These are phyloP conservation scores for Heliocidaris erythrogramma DNA, from an alignment of 35 echinoderm and acorn worm species.

Conservation along the genomic window DNA sequence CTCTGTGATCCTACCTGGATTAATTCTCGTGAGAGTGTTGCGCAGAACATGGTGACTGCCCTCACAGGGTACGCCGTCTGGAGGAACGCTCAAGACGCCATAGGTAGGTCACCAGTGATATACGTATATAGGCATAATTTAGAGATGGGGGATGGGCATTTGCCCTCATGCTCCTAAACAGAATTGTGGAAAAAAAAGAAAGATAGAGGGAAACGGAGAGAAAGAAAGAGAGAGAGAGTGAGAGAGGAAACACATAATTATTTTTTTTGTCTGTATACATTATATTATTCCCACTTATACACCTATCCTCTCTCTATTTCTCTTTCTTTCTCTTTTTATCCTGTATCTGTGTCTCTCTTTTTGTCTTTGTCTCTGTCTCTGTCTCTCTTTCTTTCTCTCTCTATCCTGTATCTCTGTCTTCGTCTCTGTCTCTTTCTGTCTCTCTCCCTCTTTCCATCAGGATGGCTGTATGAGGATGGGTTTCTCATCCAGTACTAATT, in stretches of 20 bases:
- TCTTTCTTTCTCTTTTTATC: too few relatives aligned
- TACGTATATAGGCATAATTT: too few relatives aligned
- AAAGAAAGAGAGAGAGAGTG: too few relatives aligned
- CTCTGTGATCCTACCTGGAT: slow-evolving; percentile 39
- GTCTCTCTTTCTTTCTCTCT: too few relatives aligned
- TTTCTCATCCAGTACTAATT: neutral
- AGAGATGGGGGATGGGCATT: neutral
- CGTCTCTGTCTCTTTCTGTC: too few relatives aligned
- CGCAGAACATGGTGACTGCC: slow-evolving; percentile 18
- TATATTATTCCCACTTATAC: too few relatives aligned
- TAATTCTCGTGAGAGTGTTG: neutral
- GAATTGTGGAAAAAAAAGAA: neutral
- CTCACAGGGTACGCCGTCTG: slow-evolving; percentile 42
- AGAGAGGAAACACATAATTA: too few relatives aligned
- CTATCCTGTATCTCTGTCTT: too few relatives aligned
- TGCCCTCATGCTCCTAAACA: neutral
- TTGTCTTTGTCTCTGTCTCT: too few relatives aligned
- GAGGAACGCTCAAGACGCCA: slow-evolving; percentile 29
- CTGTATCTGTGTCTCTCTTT: too few relatives aligned
- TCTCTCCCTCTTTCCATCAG: neutral
- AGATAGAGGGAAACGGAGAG: neutral
- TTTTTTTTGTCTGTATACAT: too few relatives aligned
- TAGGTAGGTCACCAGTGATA: neutral
- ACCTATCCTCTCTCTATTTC: too few relatives aligned
- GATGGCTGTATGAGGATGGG: neutral